These are phyloP conservation scores for Tenebrio molitor DNA, from an alignment of 1,140 invertebrate species.

Conservation along the genomic window DNA sequence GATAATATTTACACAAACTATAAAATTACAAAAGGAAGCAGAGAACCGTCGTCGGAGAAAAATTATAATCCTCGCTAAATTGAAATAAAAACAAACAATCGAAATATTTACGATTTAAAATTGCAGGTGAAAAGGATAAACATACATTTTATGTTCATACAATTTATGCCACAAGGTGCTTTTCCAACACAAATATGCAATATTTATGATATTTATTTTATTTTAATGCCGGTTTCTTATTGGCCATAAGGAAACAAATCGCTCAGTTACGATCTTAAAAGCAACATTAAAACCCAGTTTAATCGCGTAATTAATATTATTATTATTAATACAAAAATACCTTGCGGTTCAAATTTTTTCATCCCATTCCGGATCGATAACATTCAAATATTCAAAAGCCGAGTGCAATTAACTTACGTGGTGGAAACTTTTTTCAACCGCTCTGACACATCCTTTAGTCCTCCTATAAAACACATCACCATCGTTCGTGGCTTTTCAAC, in stretches of 20 bases:
- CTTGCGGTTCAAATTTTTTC: not conserved
- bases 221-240: conserved; percentile 43
- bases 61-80: conserved; percentile 40
- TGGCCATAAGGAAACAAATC: conserved; percentile 29
- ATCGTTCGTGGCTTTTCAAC: no score
- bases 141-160: conserved; percentile 36
- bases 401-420: conserved; percentile 29
- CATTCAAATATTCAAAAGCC: conserved; percentile 7
- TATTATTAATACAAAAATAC: conserved; percentile 17
- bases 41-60: conserved; percentile 36
- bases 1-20: conserved; percentile 47
- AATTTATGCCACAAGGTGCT: conserved; percentile 48
- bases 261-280: conserved; percentile 6
- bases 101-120: conserved; percentile 50
- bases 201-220: conserved; percentile 46
- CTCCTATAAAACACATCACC: no score
- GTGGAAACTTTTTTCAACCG: no score
- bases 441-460: no score
- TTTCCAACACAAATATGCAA: conserved; percentile 43
- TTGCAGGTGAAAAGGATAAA: conserved; percentile 50
- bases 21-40: conserved; percentile 40
- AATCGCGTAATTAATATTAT: conserved; percentile 22
- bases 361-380: not conserved
- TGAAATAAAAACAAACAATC: conserved; percentile 42
- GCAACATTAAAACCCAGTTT: conserved; percentile 14